These are phyloP conservation scores for Drosophila lowei DNA, from an alignment of 1,140 invertebrate genomes.

Conservation along the genomic window DNA sequence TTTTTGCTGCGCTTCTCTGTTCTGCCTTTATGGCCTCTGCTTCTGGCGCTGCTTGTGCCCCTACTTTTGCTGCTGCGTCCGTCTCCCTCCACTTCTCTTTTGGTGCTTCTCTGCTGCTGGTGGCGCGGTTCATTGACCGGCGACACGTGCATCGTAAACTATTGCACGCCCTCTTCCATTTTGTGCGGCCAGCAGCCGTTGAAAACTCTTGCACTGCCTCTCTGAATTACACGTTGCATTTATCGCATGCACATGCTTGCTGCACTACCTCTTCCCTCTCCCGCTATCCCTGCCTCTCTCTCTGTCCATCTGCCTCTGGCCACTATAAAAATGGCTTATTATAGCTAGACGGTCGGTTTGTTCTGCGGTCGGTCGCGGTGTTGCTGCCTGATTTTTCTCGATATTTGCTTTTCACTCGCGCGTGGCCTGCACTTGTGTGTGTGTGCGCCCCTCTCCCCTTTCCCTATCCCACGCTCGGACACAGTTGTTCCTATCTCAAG, in stretches of 20 bases:
- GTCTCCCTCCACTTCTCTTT: slow-evolving; percentile 6
- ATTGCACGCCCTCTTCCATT: slow-evolving; percentile 66
- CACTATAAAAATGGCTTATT: slow-evolving; percentile 58
- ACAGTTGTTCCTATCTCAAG: slow-evolving; percentile 55
- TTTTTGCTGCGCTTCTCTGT: neutral
- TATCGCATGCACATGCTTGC: slow-evolving; percentile 72
- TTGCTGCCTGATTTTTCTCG: slow-evolving; percentile 47
- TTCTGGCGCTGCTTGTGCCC: slow-evolving; percentile 19
- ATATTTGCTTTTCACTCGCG: slow-evolving; percentile 67
- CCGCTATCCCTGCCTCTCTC: slow-evolving; percentile 2
- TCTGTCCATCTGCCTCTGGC: slow-evolving; percentile 15
- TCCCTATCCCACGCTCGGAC: slow-evolving; percentile 9
- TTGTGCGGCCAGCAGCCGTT: slow-evolving; percentile 26
- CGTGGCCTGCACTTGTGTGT: slow-evolving; percentile 53
- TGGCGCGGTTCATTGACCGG: slow-evolving; percentile 74
- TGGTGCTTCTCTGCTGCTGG: slow-evolving; percentile 14
- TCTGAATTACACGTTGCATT: slow-evolving; percentile 66
- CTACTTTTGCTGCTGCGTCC: slow-evolving; percentile 4
- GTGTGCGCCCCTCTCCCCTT: neutral
- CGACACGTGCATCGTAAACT: slow-evolving; percentile 70
- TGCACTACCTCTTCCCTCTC: slow-evolving; percentile 4
- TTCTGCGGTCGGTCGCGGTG: slow-evolving; percentile 14
- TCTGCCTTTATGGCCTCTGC: neutral
- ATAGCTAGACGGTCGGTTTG: slow-evolving; percentile 39
- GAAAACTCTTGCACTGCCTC: slow-evolving; percentile 66